Evolutionary conservation across 2,797 vertebrate species (phyloP), one percentile per base, ranked within the genome.

Genomic region (Neostethus bicornis): DNA sequence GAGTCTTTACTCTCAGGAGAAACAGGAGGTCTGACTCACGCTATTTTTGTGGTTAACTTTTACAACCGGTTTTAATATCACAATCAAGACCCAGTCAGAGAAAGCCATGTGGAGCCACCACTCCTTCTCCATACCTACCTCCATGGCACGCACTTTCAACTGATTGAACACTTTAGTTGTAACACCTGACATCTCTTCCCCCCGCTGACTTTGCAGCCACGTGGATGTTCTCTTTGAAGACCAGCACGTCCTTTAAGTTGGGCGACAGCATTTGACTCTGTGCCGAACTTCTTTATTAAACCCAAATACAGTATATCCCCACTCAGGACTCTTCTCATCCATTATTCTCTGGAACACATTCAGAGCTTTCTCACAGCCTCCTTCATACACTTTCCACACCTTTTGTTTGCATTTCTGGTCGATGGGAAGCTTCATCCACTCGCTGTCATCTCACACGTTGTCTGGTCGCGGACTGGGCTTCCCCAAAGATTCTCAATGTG

Each of bases 391-490:
- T 91, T 99, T 99, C 97, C 97, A 99, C 21, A 99, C 84, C 96
- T 99, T 99, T 74, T 99, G 96, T 89, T 98, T 97, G 89, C 97
- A 99, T 90, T 97, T 98, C 85, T 99, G 97, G 85, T 99, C 97
- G 61, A 94, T 81, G 23, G 97, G 94, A 83, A 99, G 90, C 88
- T 99, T 99, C 91, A 96, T 92, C 97, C 97, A 99, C 77, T 99
- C 97, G 35, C 92, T 97, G 79, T 98, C 96, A 61, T 99, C 97
- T 91, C 92, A 97, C 97, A 99, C 99, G 80, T 76, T 91, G 87
- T 80, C 83, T 61, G 70, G 61, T 77, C 10, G 41, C 73, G 65
- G 80, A 80, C 62, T 49, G 72, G 61, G 66, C 68, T 80, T 87
- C 83, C 84, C 80, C 81, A 85, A 79, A 85, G 46, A 56, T 79